Base-by-base conservation (phyloP, 2,113 vertebrate species). In the Albula glossodonta region DNA sequence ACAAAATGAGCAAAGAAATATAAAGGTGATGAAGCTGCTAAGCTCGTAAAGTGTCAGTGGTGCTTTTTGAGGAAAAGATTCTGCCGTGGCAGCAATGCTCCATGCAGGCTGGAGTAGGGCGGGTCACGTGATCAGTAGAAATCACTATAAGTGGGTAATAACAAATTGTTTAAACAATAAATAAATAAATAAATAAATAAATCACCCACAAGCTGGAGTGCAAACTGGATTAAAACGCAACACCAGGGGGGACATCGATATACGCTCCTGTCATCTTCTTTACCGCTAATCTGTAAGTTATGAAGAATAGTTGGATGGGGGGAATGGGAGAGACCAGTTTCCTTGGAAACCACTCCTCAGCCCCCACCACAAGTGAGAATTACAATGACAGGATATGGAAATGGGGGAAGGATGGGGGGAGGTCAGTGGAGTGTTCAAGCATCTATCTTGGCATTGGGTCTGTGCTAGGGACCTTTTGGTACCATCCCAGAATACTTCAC, bases 291-390 rank as follows among this genome's bases (percentile, higher is more conserved):
- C 49, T 51, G 48, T 11, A 80, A 50, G 51, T 80, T 51, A 22
- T 80, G 79, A 80, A 51, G 6, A 80, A 51, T 8, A 5, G 48
- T 12, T 17, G 49, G 2, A 49, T 11, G 5, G 9, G 11, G 3
- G n/a, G 48, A 48, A 15, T 11, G 41, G 41, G 49, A 17, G 2
- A 80, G 22, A 51, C 8, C 31, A 9, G 79, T 80, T 22, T 17
- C 48, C 50, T n/a, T 74, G 70, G 48, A 51, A 78, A 25, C 49
- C 82, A 9, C 52, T 53, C 70, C n/a, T 74, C 70, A n/a, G 2
- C 51, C 51, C 11, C 25, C 13, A 66, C 51, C 8, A 66, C 15
- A 48, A 17, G 81, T 3, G 88, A 88, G 86, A 87, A 87, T 87
- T 66, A 78, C 86, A 80, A 88, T 12, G 52, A 60, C 17, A 80